Evolutionary conservation across 2,888 invertebrate genomes (phyloP).

Genomic region (Sepiola atlantica): DNA sequence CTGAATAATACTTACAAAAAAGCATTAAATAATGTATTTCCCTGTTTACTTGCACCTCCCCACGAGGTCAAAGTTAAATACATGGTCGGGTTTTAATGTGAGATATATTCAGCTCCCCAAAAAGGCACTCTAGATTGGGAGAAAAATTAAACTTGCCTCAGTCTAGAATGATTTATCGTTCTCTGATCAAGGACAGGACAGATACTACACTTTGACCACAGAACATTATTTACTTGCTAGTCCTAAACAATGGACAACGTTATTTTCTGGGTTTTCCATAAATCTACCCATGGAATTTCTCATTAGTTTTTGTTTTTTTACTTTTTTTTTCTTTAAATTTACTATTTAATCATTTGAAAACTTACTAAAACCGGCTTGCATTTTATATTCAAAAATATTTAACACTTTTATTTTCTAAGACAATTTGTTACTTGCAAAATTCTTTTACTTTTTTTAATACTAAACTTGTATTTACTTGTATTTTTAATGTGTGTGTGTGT

Average conservation of each 20-base stretch:
- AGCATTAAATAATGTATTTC: too few relatives aligned
- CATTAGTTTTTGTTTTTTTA: background rate
- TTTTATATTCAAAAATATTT: background rate
- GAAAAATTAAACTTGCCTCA: too few relatives aligned
- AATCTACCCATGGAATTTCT: background rate
- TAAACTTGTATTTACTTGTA: background rate
- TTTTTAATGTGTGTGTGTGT: background rate
- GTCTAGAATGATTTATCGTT: too few relatives aligned
- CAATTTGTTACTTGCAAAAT: background rate
- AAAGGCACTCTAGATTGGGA: too few relatives aligned
- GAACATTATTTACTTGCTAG: too few relatives aligned
- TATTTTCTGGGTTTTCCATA: background rate
- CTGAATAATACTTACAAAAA: too few relatives aligned
- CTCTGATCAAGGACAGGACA: too few relatives aligned
- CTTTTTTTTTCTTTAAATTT: background rate
- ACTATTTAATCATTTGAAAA: background rate
- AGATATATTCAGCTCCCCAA: too few relatives aligned
- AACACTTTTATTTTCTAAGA: background rate
- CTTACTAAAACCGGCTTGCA: background rate
- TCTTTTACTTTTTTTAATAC: background rate
- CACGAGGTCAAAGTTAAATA: too few relatives aligned
- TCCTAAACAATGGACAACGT: background rate
- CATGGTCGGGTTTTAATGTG: too few relatives aligned
- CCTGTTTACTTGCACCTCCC: too few relatives aligned
- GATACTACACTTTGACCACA: too few relatives aligned